phyloP scores from a whole-genome alignment of 2,113 vertebrate genomes.

The Carettochelys insculpta region DNA sequence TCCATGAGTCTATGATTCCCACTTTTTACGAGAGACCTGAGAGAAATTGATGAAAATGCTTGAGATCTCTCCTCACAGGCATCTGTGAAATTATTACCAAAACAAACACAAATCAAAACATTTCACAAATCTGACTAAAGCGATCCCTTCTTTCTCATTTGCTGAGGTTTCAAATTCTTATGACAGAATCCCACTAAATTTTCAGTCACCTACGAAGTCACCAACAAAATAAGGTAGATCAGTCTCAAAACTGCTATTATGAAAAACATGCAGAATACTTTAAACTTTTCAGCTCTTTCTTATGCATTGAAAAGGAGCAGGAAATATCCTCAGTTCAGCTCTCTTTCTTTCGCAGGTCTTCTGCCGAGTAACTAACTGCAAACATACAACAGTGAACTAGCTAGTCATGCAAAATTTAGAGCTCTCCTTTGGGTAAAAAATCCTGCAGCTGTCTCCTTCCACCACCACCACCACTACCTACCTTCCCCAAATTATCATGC shows the following conservation, averaged over 20 bases:
- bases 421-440: not conserved
- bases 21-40: not conserved
- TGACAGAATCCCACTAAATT: not conserved
- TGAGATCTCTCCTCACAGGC: not conserved
- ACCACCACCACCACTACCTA: accelerated
- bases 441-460: not conserved
- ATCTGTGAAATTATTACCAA: not conserved
- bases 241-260: not conserved
- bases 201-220: not conserved
- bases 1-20: not conserved
- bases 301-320: not conserved
- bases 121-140: not conserved
- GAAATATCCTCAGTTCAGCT: not conserved
- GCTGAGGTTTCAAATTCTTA: not conserved
- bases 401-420: not conserved
- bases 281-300: accelerated
- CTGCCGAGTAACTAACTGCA: not conserved
- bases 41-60: accelerated
- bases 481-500: not conserved
- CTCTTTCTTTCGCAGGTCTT: not conserved
- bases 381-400: not conserved
- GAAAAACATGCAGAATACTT: not conserved
- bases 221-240: not conserved
- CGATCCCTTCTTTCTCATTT: not conserved
- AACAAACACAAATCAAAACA: not conserved